phyloP scores from a whole-genome alignment of 1,140 invertebrate genomes.

The Apocrypta bakeri region DNA sequence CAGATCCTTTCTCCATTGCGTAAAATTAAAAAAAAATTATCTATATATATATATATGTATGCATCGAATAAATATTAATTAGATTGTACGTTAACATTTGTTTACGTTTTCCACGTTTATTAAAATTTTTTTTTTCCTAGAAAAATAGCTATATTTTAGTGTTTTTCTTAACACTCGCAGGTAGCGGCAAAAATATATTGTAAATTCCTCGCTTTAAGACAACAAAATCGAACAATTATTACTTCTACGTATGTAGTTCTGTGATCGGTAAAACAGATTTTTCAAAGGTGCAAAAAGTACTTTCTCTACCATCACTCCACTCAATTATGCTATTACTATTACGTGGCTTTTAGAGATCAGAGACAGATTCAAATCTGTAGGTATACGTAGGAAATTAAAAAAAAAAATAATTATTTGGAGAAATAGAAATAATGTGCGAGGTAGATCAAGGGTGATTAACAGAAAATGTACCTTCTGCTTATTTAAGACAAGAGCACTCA shows the following conservation, averaged over 20 bases:
- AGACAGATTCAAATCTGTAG: not conserved
- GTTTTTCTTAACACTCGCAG: not conserved
- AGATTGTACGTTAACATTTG: too few species aligned
- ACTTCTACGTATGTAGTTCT: not conserved
- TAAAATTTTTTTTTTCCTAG: not conserved
- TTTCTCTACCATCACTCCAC: not conserved
- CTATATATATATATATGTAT: too few species aligned
- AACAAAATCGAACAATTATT: not conserved
- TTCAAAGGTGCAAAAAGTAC: conserved; percentile 25
- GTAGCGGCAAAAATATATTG: not conserved
- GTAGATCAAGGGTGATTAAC: not conserved
- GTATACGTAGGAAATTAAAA: not conserved
- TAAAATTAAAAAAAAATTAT: not conserved
- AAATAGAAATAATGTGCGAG: conserved; percentile 3
- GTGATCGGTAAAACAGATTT: conserved; percentile 2
- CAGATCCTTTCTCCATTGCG: not conserved
- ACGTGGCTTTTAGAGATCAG: conserved; percentile 17
- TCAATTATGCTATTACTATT: not conserved
- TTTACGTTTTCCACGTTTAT: too few species aligned
- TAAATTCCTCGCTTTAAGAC: not conserved
- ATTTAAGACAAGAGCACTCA: not conserved
- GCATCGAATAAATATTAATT: too few species aligned
- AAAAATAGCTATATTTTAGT: conserved; percentile 21
- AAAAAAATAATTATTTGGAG: too few species aligned
- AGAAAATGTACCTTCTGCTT: conserved; percentile 12